Evolutionary conservation across 1,140 invertebrate genomes (phyloP).

Genomic region (Bicyclus anynana): DNA sequence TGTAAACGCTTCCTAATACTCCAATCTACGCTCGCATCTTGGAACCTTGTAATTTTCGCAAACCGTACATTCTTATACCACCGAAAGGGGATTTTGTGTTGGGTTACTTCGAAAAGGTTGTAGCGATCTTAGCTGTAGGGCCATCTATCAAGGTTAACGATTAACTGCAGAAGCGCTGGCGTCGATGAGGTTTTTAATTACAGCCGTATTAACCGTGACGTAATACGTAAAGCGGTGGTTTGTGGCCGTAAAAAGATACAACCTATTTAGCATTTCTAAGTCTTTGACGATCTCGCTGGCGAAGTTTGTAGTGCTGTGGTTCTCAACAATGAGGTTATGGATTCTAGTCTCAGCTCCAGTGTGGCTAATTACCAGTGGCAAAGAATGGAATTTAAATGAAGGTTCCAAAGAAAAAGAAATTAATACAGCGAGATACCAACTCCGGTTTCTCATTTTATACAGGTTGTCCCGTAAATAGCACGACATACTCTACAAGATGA

Average conservation of each 20-base stretch:
- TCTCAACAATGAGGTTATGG: too few relatives aligned
- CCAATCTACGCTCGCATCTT: conserved; percentile 48
- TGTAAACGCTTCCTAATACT: conserved; percentile 72
- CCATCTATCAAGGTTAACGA: conserved; percentile 57
- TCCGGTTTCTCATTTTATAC: too few relatives aligned
- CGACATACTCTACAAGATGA: too few relatives aligned
- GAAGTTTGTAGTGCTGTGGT: too few relatives aligned
- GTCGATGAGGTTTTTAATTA: conserved; percentile 56
- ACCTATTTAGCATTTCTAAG: too few relatives aligned
- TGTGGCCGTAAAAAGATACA: neutral
- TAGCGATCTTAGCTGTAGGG: conserved; percentile 21
- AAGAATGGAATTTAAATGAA: too few relatives aligned
- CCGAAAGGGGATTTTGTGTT: conserved; percentile 3
- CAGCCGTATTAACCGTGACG: conserved; percentile 20
- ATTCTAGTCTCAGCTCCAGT: too few relatives aligned
- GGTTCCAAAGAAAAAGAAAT: too few relatives aligned
- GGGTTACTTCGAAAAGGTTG: conserved; percentile 37
- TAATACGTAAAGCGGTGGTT: neutral
- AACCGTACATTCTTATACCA: neutral
- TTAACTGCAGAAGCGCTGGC: conserved; percentile 43
- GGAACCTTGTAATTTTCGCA: conserved; percentile 45
- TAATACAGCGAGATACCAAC: too few relatives aligned
- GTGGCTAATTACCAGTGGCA: too few relatives aligned
- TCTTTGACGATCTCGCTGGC: too few relatives aligned
- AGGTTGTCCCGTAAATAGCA: too few relatives aligned